Percentiles rank a stretch among this genome's conserved stretches.
phyloP scores from a whole-genome alignment of 2,113 vertebrate genomes.

The Odontophorus gujanensis region DNA sequence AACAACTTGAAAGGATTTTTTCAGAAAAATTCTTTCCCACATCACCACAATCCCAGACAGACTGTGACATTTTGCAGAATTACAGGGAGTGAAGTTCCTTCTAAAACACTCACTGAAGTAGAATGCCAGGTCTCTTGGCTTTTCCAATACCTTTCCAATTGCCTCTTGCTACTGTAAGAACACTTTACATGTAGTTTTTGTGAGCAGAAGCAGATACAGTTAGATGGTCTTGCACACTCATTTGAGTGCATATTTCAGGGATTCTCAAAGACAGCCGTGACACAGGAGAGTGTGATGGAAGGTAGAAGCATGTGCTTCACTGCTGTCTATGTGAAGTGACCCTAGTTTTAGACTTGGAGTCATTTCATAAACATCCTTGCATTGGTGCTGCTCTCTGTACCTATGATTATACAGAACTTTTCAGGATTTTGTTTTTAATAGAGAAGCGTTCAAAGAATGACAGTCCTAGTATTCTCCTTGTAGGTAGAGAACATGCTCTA shows the following conservation, averaged over 20 bases:
- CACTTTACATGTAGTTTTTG: background rate
- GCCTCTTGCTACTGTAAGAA: background rate
- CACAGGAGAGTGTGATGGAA: background rate
- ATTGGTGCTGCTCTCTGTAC: background rate
- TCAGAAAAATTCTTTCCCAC: conserved; percentile 35
- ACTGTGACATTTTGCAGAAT: conserved; percentile 42
- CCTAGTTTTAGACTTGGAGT: background rate
- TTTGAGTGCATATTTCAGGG: background rate
- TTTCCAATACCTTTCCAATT: background rate
- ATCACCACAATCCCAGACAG: conserved; percentile 24
- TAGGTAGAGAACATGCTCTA: background rate
- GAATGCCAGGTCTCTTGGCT: background rate
- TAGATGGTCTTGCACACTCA: background rate
- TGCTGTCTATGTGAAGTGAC: background rate
- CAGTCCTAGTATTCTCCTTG: background rate
- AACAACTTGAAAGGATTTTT: conserved; percentile 46
- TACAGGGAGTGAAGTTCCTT: background rate
- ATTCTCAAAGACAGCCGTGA: background rate
- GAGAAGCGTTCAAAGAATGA: background rate
- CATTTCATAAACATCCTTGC: background rate
- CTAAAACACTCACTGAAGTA: background rate
- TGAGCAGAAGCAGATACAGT: background rate
- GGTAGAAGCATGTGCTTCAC: background rate
- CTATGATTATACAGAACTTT: background rate
- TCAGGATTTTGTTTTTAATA: background rate